Evolutionary conservation across 2,113 vertebrate species (phyloP).

Genomic region (Gavialis gangeticus): DNA sequence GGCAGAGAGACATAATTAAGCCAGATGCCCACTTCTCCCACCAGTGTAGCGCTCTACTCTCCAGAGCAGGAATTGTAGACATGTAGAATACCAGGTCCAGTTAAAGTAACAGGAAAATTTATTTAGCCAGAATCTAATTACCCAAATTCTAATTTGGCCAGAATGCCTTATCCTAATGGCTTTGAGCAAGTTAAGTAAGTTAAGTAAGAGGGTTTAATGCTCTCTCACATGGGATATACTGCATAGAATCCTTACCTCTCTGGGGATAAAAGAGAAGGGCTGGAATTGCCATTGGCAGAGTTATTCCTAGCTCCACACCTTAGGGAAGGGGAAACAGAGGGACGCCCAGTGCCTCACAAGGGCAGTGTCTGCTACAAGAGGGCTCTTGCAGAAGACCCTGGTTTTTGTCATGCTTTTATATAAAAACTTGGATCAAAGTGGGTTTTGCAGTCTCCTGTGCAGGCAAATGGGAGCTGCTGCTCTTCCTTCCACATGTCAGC

Average conservation of each 20-base stretch:
- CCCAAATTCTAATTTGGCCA: not conserved
- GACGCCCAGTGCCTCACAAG: not conserved
- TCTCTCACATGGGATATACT: not conserved
- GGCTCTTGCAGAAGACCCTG: not conserved
- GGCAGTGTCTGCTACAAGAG: not conserved
- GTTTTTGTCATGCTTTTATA: not conserved
- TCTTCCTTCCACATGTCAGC: not conserved
- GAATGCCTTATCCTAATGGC: not conserved
- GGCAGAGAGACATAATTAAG: not conserved
- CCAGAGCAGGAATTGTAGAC: not conserved
- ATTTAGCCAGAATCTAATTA: not conserved
- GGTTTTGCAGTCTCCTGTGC: constrained; percentile 11
- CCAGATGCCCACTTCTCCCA: not conserved
- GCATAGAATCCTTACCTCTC: not conserved
- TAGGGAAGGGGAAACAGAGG: not conserved
- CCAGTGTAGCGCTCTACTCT: not conserved
- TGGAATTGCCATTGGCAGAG: not conserved
- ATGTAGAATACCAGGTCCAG: not conserved
- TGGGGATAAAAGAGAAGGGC: not conserved
- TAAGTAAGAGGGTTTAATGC: not conserved
- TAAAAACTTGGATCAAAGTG: not conserved
- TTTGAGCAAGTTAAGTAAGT: not conserved
- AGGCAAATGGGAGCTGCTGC: not conserved
- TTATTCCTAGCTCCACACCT: not conserved
- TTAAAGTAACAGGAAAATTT: not conserved